Evolutionary conservation across 35 echinoderm and acorn worm species (phyloP), one percentile per base, ranked within the genome.

Genomic region (Apostichopus japonicus): DNA sequence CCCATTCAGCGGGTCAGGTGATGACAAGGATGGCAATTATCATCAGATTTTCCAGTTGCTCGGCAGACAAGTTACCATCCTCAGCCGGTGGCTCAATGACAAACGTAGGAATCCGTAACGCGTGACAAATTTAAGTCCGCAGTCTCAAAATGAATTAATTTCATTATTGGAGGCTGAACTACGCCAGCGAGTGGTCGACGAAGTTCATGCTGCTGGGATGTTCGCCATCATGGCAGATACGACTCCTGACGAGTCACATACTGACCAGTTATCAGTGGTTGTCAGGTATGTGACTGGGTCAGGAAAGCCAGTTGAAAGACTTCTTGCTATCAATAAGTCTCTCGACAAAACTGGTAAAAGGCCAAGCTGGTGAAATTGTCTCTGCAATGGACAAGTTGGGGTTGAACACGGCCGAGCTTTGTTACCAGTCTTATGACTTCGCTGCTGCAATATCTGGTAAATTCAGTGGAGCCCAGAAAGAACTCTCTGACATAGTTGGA

Each of bases 141-240:
- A 86, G 83, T 86, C 83, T 86, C 83, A 86, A 58, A 86, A 86
- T 58, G 83, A 59, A 55, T 86, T n/a, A n/a, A n/a, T n/a, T n/a
- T n/a, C n/a, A n/a, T n/a, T 86, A 15, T 24, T 86, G 24, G 83
- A 53, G 33, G 53, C 83, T 55, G 83, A 86, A 86, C 44, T 86
- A 86, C 83, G 83, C 13, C 55, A 53, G 33, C 23, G 55, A 58
- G 83, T 86, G 33, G 83, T 86, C 44, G 83, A 53, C 55, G 83
- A 86, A 86, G 83, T 86, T 24, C 33, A 25, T 55, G 55, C 33
- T 53, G 33, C 83, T 86, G 83, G 83, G 14, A 86, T 86, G 83
- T 86, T 55, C 16, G 22, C 83, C 24, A 58, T 86, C 33, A 86
- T 86, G 83, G 83, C 83, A 86, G 83, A 86, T 86, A 86, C 83